Evolutionary conservation across 92 coral and sea anemone genomes (phyloP).

Genomic region (Epizoanthus stellaris): DNA sequence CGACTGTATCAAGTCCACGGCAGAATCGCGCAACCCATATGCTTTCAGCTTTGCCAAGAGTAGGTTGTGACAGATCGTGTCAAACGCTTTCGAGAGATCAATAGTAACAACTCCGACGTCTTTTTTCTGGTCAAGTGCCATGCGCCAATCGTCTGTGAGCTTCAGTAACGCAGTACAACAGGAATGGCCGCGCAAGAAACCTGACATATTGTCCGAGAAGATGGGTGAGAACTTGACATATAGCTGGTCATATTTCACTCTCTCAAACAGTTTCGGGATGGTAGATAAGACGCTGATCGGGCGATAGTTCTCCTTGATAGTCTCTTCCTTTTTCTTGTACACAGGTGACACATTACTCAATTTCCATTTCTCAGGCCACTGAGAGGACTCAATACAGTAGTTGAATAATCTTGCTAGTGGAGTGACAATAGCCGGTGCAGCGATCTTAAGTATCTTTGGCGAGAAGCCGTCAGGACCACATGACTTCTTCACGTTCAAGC

Average conservation of each 20-base stretch:
- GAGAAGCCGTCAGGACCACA: slow-evolving; percentile 49
- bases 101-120: slow-evolving; percentile 27
- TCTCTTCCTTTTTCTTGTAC: slow-evolving; percentile 44
- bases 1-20: too few species aligned
- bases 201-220: slow-evolving; percentile 49
- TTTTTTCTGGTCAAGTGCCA: slow-evolving; percentile 19
- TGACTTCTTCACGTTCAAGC: slow-evolving; percentile 32
- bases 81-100: slow-evolving; percentile 33
- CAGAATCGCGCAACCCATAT: slow-evolving; percentile 14
- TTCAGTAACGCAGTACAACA: slow-evolving; percentile 45
- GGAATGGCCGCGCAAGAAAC: slow-evolving; percentile 52
- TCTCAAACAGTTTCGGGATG: slow-evolving; percentile 40
- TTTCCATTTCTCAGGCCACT: slow-evolving; percentile 47
- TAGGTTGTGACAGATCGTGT: slow-evolving; percentile 40
- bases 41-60: slow-evolving; percentile 38
- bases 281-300: slow-evolving; percentile 54
- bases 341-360: slow-evolving; percentile 51
- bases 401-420: slow-evolving; percentile 44
- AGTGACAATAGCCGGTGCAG: slow-evolving; percentile 43
- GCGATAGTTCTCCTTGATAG: slow-evolving; percentile 48
- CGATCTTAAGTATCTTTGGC: slow-evolving; percentile 30
- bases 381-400: slow-evolving; percentile 31
- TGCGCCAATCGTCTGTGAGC: slow-evolving; percentile 38
- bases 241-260: slow-evolving; percentile 41
- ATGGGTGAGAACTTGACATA: slow-evolving; percentile 14